phyloP scores from a whole-genome alignment of 2,113 vertebrate species.

The Seriola dumerili region DNA sequence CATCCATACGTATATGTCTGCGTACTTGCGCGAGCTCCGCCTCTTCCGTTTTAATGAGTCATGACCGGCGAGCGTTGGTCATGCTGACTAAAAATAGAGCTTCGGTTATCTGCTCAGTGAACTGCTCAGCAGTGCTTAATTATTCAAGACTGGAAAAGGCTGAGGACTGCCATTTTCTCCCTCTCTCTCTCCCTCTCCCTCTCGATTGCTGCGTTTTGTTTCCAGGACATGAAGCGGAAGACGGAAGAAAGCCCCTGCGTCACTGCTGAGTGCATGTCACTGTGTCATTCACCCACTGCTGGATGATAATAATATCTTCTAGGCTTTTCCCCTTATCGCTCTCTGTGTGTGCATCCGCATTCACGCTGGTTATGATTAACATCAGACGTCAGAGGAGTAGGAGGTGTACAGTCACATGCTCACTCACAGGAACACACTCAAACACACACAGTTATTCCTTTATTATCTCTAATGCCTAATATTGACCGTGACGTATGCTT shows the following conservation, averaged over 20 bases:
- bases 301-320: constrained; percentile 59
- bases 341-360: constrained; percentile 12
- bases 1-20: constrained; percentile 34
- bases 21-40: neutral
- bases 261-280: constrained; percentile 72
- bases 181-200: neutral
- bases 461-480: constrained; percentile 1
- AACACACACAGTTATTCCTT: constrained; percentile 6
- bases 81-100: constrained; percentile 73
- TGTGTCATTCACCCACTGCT: constrained; percentile 66
- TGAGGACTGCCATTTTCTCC: constrained; percentile 57
- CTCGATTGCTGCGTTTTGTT: constrained; percentile 43
- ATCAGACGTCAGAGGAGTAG: constrained; percentile 45
- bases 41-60: constrained; percentile 65
- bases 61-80: constrained; percentile 54
- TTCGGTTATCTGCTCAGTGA: constrained; percentile 74
- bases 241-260: constrained; percentile 69
- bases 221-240: constrained; percentile 59
- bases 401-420: constrained; percentile 42
- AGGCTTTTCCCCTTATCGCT: constrained; percentile 52
- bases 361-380: constrained; percentile 50
- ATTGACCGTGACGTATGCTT: neutral
- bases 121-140: constrained; percentile 78
- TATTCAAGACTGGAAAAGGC: constrained; percentile 82
- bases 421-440: neutral